Evolutionary conservation across 2,113 vertebrate species (phyloP).

Genomic region (Hirundichthys speculiger): DNA sequence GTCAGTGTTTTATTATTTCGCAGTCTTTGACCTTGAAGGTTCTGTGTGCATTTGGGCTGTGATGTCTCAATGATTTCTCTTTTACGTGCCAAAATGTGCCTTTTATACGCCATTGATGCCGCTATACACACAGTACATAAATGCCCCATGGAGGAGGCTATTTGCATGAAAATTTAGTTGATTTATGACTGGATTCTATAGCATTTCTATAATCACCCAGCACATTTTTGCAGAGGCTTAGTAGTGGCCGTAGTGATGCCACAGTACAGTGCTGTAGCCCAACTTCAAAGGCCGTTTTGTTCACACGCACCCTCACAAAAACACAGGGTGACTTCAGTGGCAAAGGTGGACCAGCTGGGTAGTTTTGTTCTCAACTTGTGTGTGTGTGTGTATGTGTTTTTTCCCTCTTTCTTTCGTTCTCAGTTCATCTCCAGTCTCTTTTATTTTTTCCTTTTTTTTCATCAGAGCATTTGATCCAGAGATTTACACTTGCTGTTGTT

Average conservation of each 20-base stretch:
- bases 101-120: slow-evolving; percentile 74
- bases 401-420: slow-evolving; percentile 34
- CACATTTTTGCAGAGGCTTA: slow-evolving; percentile 82
- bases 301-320: slow-evolving; percentile 76
- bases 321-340: slow-evolving; percentile 77
- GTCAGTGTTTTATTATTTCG: slow-evolving; percentile 70
- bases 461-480: slow-evolving; percentile 56
- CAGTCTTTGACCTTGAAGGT: slow-evolving; percentile 80
- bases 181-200: slow-evolving; percentile 80
- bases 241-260: slow-evolving; percentile 82
- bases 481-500: slow-evolving; percentile 73
- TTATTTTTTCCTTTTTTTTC: slow-evolving; percentile 12
- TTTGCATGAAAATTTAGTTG: slow-evolving; percentile 80
- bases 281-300: slow-evolving; percentile 82
- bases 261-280: slow-evolving; percentile 77
- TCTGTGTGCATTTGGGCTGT: slow-evolving; percentile 74
- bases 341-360: slow-evolving; percentile 81
- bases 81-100: slow-evolving; percentile 72
- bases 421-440: slow-evolving; percentile 48
- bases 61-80: slow-evolving; percentile 75
- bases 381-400: no score
- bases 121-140: slow-evolving; percentile 73
- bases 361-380: slow-evolving; percentile 73
- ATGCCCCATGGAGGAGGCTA: slow-evolving; percentile 63
- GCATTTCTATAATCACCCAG: slow-evolving; percentile 75